Percentiles rank a stretch among this genome's conserved stretches.
These are phyloP conservation scores for Lates japonicus DNA, from an alignment of 2,797 vertebrate species.

Conservation along the genomic window DNA sequence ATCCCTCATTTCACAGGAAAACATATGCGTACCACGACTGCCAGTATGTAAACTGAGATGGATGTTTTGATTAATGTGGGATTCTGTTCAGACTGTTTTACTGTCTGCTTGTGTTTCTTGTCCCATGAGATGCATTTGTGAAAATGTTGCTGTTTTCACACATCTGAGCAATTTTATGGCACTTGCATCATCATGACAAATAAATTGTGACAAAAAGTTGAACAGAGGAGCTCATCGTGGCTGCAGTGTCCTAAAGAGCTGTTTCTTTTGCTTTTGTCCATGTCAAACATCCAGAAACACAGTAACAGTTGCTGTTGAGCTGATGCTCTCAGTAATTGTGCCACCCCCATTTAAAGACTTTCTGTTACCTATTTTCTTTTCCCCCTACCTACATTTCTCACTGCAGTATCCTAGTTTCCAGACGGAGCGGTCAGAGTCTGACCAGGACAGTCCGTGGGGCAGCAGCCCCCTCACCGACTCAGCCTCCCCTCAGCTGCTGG, in stretches of 20 bases:
- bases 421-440: slow-evolving; percentile 93
- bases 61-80: neutral
- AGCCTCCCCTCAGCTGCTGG: slow-evolving; percentile 93
- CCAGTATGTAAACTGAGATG: neutral
- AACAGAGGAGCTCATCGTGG: neutral
- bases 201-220: neutral
- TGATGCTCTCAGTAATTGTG: neutral
- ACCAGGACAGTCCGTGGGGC: slow-evolving; percentile 96
- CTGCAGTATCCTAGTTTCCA: slow-evolving; percentile 94
- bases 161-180: neutral
- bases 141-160: neutral
- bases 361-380: neutral
- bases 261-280: neutral
- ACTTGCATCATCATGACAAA: neutral
- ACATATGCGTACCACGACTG: neutral
- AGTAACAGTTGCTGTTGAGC: neutral
- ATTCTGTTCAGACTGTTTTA: no score
- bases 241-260: neutral
- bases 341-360: neutral
- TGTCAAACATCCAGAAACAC: neutral
- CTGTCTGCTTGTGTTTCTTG: neutral
- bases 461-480: slow-evolving; percentile 94
- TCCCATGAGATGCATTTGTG: neutral
- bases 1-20: neutral
- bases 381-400: neutral